Evolutionary conservation across 2,113 vertebrate genomes (phyloP), one percentile per base, ranked within the genome.

Genomic region (Thinocorus orbignyianus): DNA sequence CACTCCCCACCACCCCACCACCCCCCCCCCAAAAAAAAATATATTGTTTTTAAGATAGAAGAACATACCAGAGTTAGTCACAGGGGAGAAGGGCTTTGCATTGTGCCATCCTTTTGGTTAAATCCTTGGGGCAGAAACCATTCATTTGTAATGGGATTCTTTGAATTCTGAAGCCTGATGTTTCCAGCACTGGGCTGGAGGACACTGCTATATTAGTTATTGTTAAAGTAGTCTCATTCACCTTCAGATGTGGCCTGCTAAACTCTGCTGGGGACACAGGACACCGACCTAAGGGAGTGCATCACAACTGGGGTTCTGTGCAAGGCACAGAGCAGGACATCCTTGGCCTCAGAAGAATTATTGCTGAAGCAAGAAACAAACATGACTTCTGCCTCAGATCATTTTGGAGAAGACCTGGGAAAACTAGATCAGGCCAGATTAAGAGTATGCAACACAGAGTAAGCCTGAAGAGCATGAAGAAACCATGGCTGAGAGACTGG

Each of bases 1-100:
- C n/a, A n/a, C n/a, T n/a, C n/a, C n/a, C n/a, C n/a, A n/a, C n/a
- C n/a, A n/a, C n/a, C n/a, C n/a, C n/a, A n/a, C n/a, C n/a, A n/a
- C n/a, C n/a, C n/a, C n/a, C n/a, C n/a, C n/a, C n/a, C n/a, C n/a
- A n/a, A n/a, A 91, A 35, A 54, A 26, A 13, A 71, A 35, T 84
- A 84, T 72, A 95, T 93, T 97, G 69, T 91, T 95, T 95, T 84
- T 79, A 79, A 92, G 89, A 92, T 79, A 87, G 77, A 95, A 92
- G 60, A 93, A 81, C 81, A 93, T 85, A 91, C 57, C 93, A 91
- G 66, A 96, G 66, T 73, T 65, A 85, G 89, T 90, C 86, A 93
- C 79, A 82, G 57, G 85, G 92, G 81, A 96, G 35, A 77, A 93
- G 48, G 35, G 25, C 71, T 94, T 93, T 83, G 42, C 76, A 42